Base-by-base conservation (phyloP, 2,888 invertebrate genomes). In the Beris morrisii region DNA sequence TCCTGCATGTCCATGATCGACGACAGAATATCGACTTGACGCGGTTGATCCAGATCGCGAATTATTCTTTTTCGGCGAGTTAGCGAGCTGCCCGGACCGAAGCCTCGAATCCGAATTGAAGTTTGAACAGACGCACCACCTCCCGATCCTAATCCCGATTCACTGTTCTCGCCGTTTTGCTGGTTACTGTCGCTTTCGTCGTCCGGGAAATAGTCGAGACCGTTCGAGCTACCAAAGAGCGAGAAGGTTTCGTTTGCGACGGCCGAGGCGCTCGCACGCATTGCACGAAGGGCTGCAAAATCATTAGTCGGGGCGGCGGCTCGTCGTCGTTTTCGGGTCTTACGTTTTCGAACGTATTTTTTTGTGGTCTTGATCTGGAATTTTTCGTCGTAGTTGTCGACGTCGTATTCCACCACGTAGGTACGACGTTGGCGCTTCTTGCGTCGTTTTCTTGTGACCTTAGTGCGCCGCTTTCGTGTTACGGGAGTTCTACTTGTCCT, bases 1-100 rank as follows among this genome's bases (percentile, higher is more conserved):
- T 87, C 84, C 77, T 92, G 92, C 71, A 86, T 84, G 70, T 86
- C 86, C 73, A 92, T 80, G 71, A 92, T 91, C 73, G 84, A 86
- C 38, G 86, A 86, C 5, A 92, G 79, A 7, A 92, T 73, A 79
- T 92, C 90, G 3, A 77, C 45, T 28, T 65, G 48, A 15, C 54
- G 64, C 28, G 66, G 54, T 15, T 66, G 65, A 50, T 74, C 13
- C 76, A 75, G 13, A 74, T 73, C 3, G 72, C 71, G 31, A 9
- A 67, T 46, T 4, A 69, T 7, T 12, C 52, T 46, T 58, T 70
- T 70, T 22, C 64, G 15, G 31, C 65, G 53, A n/a, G 52, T 56
- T 7, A 69, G 43, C 9, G 65, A 31, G 13, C 54, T 11, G n/a
- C 55, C 45, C 1, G 50, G 12, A 12, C 46, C n/a, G 38, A 48